Evolutionary conservation across 2,797 vertebrate genomes (phyloP), one percentile per base, ranked within the genome.

Genomic region (Sebastes goodei): DNA sequence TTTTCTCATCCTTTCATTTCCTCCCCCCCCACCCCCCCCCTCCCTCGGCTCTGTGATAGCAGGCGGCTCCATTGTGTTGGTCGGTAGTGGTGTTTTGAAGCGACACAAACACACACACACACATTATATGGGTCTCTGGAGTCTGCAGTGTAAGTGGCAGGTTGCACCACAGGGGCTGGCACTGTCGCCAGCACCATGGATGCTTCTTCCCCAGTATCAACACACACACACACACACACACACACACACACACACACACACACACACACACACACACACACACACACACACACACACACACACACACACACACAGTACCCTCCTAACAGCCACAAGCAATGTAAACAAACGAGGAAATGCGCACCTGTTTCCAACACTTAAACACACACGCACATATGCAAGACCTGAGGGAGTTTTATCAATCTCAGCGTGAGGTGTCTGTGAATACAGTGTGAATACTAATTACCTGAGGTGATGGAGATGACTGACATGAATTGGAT

Each of bases 361-460:
- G n/a, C 87, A 90, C 81, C 89, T 88, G 89, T 74, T 86, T 76
- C 66, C 53, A 8, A 70, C 71, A 74, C 63, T 69, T 59, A 53
- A 64, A 84, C 62, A 65, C 35, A 65, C 35, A 71, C 74, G 66
- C 68, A 30, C 33, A 38, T 80, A 81, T 74, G 73, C 27, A 60
- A 10, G 21, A 73, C 83, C 81, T 69, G 57, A 78, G 87, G 89
- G 88, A 84, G 74, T 66, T 88, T 84, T 10, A 78, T 81, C 81
- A 62, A 73, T 81, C 82, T 67, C 80, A 76, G 81, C 80, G 38
- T 68, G 69, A 76, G 30, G 62, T 27, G 76, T 78, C 79, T 65
- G 81, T 76, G 81, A 86, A 76, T 83, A 83, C 74, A 75, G 75
- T 33, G 86, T 64, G 89, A 90, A 90, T 82, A 76, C 85, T 87